These are phyloP conservation scores for Spinus pinus DNA, from an alignment of 2,797 vertebrate species.

Conservation along the genomic window DNA sequence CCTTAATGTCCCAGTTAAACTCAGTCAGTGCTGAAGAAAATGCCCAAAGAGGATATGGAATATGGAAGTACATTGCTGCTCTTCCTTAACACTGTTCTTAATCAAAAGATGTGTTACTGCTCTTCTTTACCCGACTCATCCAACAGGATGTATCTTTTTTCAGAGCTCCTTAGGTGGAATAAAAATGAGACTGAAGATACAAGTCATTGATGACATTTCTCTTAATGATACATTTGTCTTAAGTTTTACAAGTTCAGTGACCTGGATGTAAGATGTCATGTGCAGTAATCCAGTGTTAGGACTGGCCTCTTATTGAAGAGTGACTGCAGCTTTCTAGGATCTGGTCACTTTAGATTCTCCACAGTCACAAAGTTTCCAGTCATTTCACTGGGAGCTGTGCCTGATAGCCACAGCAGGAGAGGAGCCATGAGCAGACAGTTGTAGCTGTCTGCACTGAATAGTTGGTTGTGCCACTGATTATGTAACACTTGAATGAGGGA, in stretches of 20 bases:
- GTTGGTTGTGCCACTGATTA: not conserved
- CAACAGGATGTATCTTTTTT: conserved; percentile 88
- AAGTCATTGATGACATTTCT: not conserved
- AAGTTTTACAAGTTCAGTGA: not conserved
- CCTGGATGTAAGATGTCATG: not conserved
- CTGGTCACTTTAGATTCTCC: not conserved
- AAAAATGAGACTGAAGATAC: not conserved
- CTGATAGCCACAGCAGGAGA: not conserved
- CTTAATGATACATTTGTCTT: not conserved
- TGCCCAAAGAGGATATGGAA: conserved; percentile 5
- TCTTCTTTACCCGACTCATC: conserved; percentile 75
- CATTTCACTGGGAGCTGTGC: not conserved
- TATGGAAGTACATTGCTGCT: conserved; percentile 59
- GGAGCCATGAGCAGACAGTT: not conserved
- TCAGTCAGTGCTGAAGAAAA: conserved; percentile 8
- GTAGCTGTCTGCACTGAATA: not conserved
- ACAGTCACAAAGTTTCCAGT: not conserved
- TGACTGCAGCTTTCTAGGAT: not conserved
- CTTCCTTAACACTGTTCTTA: conserved; percentile 84
- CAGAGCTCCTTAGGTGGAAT: conserved; percentile 17
- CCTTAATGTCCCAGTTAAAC: not conserved
- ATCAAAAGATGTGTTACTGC: conserved; percentile 74
- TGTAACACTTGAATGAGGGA: not conserved
- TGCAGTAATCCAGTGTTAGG: not conserved
- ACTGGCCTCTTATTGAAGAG: not conserved